Conservation (phyloP, 2,113 vertebrate genomes). For the Lampris incognitus region DNA sequence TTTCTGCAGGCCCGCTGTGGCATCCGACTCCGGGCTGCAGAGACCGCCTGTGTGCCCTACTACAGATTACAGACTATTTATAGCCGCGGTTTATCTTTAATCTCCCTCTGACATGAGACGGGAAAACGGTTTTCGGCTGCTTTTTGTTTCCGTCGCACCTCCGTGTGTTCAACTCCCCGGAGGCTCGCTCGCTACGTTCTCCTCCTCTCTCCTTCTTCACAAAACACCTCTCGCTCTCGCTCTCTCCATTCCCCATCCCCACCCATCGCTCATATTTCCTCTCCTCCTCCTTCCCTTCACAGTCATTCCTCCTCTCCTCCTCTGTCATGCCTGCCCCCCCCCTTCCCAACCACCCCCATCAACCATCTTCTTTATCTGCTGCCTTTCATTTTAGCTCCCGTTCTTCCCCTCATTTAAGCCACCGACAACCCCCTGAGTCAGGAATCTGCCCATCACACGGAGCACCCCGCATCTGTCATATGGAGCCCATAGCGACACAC, state of each 20-base stretch:
- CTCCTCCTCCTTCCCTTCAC: neutral
- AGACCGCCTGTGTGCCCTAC: constrained; percentile 29
- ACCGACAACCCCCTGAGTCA: neutral
- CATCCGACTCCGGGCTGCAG: constrained; percentile 31
- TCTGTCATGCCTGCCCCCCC: neutral
- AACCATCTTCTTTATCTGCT: neutral
- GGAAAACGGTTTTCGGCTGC: constrained; percentile 48
- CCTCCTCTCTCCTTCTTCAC: constrained; percentile 2
- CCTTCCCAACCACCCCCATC: neutral
- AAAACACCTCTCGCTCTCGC: constrained; percentile 5
- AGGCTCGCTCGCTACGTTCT: constrained; percentile 12
- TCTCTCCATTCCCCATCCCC: neutral
- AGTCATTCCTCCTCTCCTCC: neutral
- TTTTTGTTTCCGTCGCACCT: constrained; percentile 46
- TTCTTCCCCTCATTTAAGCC: constrained; percentile 7
- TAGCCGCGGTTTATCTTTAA: constrained; percentile 71
- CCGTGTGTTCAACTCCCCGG: constrained; percentile 37
- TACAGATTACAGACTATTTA: constrained; percentile 74
- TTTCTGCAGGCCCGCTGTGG: constrained; percentile 10
- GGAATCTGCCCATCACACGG: neutral
- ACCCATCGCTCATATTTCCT: neutral
- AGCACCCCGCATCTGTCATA: neutral
- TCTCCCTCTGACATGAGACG: constrained; percentile 64
- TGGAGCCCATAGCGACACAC: neutral
- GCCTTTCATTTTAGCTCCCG: constrained; percentile 2